phyloP scores from a whole-genome alignment of 1,140 invertebrate species.

The Drosophila ficusphila region DNA sequence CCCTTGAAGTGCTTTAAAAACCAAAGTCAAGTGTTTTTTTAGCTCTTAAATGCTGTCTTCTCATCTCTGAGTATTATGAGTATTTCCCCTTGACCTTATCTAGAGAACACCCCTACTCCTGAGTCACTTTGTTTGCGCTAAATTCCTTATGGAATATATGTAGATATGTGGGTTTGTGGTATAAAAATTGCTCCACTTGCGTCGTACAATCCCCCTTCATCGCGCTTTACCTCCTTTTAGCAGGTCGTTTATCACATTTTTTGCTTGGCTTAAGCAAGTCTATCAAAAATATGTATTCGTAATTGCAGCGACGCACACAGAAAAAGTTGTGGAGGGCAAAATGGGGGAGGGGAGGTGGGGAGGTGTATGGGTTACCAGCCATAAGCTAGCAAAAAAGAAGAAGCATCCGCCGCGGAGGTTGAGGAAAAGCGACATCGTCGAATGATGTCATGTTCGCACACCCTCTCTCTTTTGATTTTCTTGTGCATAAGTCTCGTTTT shows the following conservation, averaged over 20 bases:
- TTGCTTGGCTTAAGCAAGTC: slow-evolving; percentile 45
- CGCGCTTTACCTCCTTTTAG: slow-evolving; percentile 25
- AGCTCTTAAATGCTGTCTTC: neutral
- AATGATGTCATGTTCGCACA: slow-evolving; percentile 70
- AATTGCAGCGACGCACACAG: slow-evolving; percentile 54
- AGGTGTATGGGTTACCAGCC: slow-evolving; percentile 1
- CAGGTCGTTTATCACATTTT: slow-evolving; percentile 55
- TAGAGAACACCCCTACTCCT: slow-evolving; percentile 2
- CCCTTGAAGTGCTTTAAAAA: neutral
- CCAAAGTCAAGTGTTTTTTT: slow-evolving; percentile 17
- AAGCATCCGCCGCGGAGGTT: slow-evolving; percentile 4
- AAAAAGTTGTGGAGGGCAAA: neutral
- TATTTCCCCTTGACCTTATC: slow-evolving; percentile 14
- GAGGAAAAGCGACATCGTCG: slow-evolving; percentile 70
- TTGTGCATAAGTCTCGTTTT: neutral
- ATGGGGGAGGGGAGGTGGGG: neutral
- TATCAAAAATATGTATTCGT: slow-evolving; percentile 61
- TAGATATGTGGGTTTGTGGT: slow-evolving; percentile 45
- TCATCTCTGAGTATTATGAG: neutral
- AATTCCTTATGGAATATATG: slow-evolving; percentile 13
- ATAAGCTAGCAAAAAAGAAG: slow-evolving; percentile 1
- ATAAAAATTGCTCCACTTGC: slow-evolving; percentile 43
- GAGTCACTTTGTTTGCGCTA: slow-evolving; percentile 8
- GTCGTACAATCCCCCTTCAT: slow-evolving; percentile 1
- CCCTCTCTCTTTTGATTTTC: neutral